Evolutionary conservation across 2,113 vertebrate genomes (phyloP).

Genomic region (Alligator sinensis): DNA sequence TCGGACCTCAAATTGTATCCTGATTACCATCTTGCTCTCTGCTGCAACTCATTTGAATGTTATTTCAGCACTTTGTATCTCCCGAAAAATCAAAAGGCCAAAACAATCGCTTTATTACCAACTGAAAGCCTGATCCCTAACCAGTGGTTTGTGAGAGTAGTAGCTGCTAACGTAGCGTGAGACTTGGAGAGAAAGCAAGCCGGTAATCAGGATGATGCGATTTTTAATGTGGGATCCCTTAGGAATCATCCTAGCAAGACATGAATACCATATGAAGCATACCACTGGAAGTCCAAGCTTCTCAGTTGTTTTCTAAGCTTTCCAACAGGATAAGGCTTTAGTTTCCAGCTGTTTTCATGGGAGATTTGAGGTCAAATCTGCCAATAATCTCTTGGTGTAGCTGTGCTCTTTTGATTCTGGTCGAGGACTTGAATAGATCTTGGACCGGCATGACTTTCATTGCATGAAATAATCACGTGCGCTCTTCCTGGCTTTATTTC

Average conservation of each 20-base stretch:
- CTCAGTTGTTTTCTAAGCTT: neutral
- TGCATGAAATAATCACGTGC: neutral
- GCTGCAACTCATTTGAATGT: fast-evolving
- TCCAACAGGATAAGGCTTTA: neutral
- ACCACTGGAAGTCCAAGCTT: neutral
- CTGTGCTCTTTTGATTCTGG: neutral
- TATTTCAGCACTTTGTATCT: neutral
- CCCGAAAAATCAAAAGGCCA: neutral
- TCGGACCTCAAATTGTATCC: neutral
- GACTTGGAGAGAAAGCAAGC: neutral
- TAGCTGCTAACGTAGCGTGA: neutral
- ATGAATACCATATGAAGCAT: neutral
- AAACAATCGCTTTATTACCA: fast-evolving
- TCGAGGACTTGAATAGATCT: fast-evolving
- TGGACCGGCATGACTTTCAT: neutral
- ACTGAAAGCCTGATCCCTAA: fast-evolving
- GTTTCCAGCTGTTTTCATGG: neutral
- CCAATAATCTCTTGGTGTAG: neutral
- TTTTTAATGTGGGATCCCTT: neutral
- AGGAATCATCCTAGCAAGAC: neutral
- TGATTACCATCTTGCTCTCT: neutral
- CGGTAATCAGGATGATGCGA: fast-evolving
- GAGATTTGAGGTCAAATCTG: neutral
- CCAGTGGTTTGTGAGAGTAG: neutral
- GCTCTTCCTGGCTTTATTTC: neutral